A percentile compares a stretch with the other conserved stretches of the same genome.
Evolutionary conservation across 2,113 vertebrate species (phyloP).

Genomic region (Chiloscyllium plagiosum): DNA sequence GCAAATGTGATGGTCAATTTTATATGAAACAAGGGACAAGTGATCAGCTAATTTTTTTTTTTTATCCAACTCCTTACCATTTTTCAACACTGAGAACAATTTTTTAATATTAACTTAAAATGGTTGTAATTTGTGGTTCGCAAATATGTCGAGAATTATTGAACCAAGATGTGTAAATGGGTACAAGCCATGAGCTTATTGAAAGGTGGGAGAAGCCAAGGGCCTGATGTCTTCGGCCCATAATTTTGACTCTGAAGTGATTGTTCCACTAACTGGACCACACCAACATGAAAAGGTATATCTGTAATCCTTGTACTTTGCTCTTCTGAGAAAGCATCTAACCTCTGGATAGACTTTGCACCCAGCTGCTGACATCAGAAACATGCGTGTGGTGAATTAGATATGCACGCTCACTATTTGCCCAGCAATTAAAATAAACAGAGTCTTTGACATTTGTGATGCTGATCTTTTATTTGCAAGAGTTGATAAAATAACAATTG

Average conservation of each 20-base stretch:
- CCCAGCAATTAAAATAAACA: not conserved
- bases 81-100: not conserved
- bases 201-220: not conserved
- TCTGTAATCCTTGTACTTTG: not conserved
- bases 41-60: not conserved
- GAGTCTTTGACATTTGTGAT: not conserved
- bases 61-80: not conserved
- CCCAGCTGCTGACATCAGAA: not conserved
- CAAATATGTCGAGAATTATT: not conserved
- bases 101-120: not conserved
- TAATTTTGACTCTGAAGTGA: not conserved
- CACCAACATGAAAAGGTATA: not conserved
- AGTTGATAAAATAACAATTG: not conserved
- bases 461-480: not conserved
- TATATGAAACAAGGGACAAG: not conserved
- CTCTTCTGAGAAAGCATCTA: not conserved
- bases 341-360: not conserved
- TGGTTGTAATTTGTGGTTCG: not conserved
- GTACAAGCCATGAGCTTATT: not conserved
- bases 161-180: not conserved
- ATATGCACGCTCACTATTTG: not conserved
- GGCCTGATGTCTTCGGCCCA: not conserved
- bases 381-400: not conserved
- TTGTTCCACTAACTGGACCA: not conserved
- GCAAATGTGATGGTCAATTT: not conserved